These are phyloP conservation scores for Galago senegalensis DNA, from an alignment of 2,797 vertebrate genomes.

Conservation along the genomic window DNA sequence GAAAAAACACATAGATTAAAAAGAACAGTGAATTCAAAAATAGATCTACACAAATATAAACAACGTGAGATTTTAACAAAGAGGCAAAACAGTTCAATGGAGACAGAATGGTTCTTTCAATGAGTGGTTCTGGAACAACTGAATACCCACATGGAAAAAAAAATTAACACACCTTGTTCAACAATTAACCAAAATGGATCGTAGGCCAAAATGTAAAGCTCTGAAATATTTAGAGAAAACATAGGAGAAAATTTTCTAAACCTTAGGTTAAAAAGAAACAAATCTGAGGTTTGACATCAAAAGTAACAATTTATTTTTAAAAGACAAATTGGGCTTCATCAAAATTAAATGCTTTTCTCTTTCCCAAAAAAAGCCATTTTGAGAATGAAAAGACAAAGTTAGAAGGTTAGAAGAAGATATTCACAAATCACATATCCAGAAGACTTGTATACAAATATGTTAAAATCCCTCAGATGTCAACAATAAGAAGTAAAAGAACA, in stretches of 20 bases:
- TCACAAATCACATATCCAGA: conserved; percentile 10
- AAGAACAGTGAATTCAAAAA: neutral
- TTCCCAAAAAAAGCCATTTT: neutral
- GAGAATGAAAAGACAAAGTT: neutral
- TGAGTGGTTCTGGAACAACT: neutral
- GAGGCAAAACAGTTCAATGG: neutral
- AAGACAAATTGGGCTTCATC: neutral
- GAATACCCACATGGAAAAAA: neutral
- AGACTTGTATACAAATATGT: neutral
- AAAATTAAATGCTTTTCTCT: conserved; percentile 10
- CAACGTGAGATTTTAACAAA: neutral
- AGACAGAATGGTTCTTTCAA: neutral
- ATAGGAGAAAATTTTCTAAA: neutral
- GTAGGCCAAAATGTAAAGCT: neutral
- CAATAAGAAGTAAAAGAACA: neutral
- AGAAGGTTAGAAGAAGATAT: neutral
- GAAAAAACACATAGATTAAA: neutral
- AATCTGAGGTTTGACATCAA: conserved; percentile 8
- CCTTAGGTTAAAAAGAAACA: neutral
- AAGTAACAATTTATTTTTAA: neutral
- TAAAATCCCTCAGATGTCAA: conserved; percentile 14
- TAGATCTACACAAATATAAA: neutral
- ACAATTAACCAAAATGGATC: neutral
- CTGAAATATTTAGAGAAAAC: neutral
- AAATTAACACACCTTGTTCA: neutral